Base-by-base conservation (phyloP, 2,113 vertebrate genomes). In the Scolopax mira region DNA sequence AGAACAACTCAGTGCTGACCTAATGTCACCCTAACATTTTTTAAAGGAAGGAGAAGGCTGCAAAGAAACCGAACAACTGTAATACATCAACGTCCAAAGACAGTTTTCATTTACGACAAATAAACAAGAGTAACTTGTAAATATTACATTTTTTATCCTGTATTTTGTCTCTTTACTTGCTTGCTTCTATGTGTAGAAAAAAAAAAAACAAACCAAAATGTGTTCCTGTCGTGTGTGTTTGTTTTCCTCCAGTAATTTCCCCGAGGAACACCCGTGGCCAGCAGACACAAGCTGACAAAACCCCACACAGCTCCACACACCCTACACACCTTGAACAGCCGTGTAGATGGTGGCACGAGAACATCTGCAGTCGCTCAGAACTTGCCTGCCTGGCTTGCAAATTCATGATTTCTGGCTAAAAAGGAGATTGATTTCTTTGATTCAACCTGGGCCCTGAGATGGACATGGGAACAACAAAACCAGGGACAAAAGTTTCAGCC, bases 301-400 rank as follows among this genome's bases (percentile, higher is more conserved):
- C 57, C 54, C 6, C 1, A 2, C 79, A 65, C 9, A 10, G n/a
- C 30, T 85, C 44, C 27, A 10, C 55, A 49, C 24, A 84, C 23
- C 4, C 25, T 6, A 1, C 4, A 30, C 21, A 82, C 69, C 64
- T 65, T 24, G n/a, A 90, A 74, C 22, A 65, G 39, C 15, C 3
- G 0, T 7, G 17, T 10, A 35, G 30, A 37, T 22, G 49, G 16
- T 1, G 10, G 41, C 79, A 84, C 1, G 0, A 14, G 25, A 77
- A 55, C 5, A 41, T 48, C 44, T 52, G 52, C 22, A 48, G 24
- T n/a, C 24, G 18, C 37, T 52, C 23, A 62, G 30, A 64, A 44
- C n/a, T 62, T 14, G 25, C n/a, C 58, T 48, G 21, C 27, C 35
- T 84, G 48, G 8, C 58, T 80, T 42, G 42, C 48, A 86, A 84